A percentile compares a stretch with the other conserved stretches of the same genome.
These are phyloP conservation scores for Drosophila suzukii DNA, from an alignment of 1,140 invertebrate species.

Conservation along the genomic window DNA sequence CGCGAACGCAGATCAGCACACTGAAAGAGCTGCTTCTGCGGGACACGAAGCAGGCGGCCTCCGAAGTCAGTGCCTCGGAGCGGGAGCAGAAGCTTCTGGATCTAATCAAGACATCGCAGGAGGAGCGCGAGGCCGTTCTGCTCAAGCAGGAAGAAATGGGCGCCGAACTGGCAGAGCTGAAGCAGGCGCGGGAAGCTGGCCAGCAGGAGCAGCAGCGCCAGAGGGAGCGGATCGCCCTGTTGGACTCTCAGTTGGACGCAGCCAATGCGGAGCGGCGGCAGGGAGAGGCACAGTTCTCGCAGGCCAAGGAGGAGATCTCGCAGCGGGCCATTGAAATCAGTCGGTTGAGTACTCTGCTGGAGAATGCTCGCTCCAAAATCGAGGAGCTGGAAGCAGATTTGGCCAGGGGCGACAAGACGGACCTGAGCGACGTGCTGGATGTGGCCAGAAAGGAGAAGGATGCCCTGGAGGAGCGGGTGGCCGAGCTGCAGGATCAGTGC, in stretches of 20 bases:
- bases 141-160: constrained; percentile 92
- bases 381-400: constrained; percentile 87
- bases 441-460: constrained; percentile 89
- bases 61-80: constrained; percentile 88
- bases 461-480: constrained; percentile 88
- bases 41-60: constrained; percentile 86
- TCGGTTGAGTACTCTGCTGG: constrained; percentile 90
- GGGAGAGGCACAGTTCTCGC: constrained; percentile 89
- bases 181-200: constrained; percentile 85
- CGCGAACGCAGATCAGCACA: constrained; percentile 88
- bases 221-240: constrained; percentile 87
- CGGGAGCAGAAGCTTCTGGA: constrained; percentile 94
- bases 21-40: constrained; percentile 89
- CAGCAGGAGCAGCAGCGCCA: constrained; percentile 87
- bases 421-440: constrained; percentile 90
- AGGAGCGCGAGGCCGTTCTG: constrained; percentile 90
- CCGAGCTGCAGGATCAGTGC: constrained; percentile 91
- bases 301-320: constrained; percentile 88
- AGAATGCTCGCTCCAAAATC: constrained; percentile 91
- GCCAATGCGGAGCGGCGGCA: constrained; percentile 89
- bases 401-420: constrained; percentile 87
- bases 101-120: constrained; percentile 93
- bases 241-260: constrained; percentile 90
- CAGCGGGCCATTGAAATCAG: constrained; percentile 90
- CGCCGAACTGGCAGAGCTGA: constrained; percentile 87